Conservation (phyloP, 2,888 invertebrate species). For the Teinopalpus imperialis region DNA sequence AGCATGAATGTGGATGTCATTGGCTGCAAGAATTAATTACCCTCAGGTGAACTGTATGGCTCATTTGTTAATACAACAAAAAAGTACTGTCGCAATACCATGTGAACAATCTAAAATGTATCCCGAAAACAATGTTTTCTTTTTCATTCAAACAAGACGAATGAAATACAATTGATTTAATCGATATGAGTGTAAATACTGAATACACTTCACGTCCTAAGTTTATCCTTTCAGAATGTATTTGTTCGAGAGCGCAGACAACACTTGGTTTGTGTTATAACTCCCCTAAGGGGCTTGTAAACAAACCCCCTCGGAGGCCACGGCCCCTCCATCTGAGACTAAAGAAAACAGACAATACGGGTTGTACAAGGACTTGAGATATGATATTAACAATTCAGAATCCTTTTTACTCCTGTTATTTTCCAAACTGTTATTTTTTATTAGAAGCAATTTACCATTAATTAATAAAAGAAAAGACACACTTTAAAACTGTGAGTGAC, state of each 20-base stretch:
- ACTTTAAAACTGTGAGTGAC: too few species aligned
- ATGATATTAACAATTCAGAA: conserved; percentile 9
- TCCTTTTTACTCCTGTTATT: conserved; percentile 2
- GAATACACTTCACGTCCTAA: conserved; percentile 1
- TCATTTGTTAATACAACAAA: too few species aligned
- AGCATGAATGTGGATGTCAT: too few species aligned
- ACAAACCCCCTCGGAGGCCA: conserved; percentile 8
- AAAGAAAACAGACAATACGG: conserved; percentile 12
- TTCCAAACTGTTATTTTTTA: too few species aligned
- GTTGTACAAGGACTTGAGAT: conserved; percentile 9
- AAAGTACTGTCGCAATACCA: too few species aligned
- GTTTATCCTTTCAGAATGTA: conserved; percentile 10
- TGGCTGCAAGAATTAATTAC: too few species aligned
- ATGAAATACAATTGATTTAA: conserved; percentile 1
- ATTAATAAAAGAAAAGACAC: too few species aligned
- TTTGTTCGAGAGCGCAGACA: conserved; percentile 16
- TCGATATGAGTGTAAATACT: conserved; percentile 6
- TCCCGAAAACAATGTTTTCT: too few species aligned
- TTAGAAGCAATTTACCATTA: too few species aligned
- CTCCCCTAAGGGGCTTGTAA: conserved; percentile 11
- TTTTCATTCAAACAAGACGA: neutral
- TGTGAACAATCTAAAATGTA: too few species aligned
- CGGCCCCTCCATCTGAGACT: conserved; percentile 10
- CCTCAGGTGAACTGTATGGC: too few species aligned
- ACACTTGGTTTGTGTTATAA: conserved; percentile 13